A percentile compares a stretch with the other conserved stretches of the same genome.
phyloP scores from a whole-genome alignment of 1,140 invertebrate genomes.

The Phenacoccus solenopsis region DNA sequence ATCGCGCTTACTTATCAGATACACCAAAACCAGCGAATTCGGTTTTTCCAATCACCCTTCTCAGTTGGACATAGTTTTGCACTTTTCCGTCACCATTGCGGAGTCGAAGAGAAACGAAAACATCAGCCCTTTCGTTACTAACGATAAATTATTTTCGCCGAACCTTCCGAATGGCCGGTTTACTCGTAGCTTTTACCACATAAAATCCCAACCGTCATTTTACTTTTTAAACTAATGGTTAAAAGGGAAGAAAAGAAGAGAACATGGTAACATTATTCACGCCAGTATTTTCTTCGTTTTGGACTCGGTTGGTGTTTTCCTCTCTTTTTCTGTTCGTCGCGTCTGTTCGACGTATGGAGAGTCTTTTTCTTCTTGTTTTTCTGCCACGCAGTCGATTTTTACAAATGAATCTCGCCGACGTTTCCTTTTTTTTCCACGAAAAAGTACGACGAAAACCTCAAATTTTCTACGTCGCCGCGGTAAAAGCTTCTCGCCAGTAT shows the following conservation, averaged over 20 bases:
- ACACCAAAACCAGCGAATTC: background rate
- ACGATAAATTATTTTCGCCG: background rate
- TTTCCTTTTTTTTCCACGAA: background rate
- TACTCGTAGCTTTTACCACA: background rate
- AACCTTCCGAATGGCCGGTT: background rate
- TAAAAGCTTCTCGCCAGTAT: too few relatives aligned
- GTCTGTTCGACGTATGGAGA: background rate
- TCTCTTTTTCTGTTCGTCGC: background rate
- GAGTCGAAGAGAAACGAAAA: background rate
- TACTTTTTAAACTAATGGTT: constrained; percentile 3
- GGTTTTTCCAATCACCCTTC: background rate
- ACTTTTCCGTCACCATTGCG: background rate
- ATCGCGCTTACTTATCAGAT: background rate
- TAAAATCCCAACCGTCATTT: constrained; percentile 1
- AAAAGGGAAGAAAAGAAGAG: background rate
- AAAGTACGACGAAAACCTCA: too few relatives aligned
- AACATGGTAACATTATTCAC: background rate
- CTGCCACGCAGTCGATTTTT: background rate
- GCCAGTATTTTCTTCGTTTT: background rate
- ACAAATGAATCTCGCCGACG: background rate
- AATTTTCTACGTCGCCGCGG: too few relatives aligned
- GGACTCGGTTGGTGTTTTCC: background rate
- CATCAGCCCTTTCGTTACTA: background rate
- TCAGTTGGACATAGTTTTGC: background rate
- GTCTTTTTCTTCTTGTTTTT: background rate